Conservation (phyloP, 2,113 vertebrate genomes). For the Parotia lawesii region DNA sequence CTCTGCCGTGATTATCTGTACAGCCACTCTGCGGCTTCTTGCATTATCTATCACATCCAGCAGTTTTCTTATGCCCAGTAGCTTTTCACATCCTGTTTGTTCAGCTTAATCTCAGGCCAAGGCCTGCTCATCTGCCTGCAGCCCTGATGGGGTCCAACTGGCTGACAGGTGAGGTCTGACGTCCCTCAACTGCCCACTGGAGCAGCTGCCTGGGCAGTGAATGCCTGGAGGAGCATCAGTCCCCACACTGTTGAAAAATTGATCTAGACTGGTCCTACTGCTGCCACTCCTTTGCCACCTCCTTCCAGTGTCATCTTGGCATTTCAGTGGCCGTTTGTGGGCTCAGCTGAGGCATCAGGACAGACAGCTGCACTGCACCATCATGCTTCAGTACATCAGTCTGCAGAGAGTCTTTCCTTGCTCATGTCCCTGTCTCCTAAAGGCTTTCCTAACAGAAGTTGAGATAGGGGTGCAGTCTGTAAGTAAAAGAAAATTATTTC, state of each 20-base stretch:
- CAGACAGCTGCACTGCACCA: not conserved
- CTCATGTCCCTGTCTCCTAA: not conserved
- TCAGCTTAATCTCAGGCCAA: not conserved
- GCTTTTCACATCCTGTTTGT: not conserved
- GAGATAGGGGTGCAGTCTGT: not conserved
- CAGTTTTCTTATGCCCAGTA: not conserved
- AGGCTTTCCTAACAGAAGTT: not conserved
- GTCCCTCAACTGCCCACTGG: fast-evolving
- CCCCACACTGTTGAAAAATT: not conserved
- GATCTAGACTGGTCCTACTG: not conserved
- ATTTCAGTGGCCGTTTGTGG: not conserved
- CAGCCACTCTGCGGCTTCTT: not conserved
- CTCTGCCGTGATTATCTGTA: not conserved
- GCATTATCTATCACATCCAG: not conserved
- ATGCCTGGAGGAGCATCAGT: not conserved
- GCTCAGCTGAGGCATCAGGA: not conserved
- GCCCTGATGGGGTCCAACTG: not conserved
- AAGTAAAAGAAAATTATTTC: not conserved
- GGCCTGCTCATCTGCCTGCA: not conserved
- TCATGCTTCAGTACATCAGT: not conserved
- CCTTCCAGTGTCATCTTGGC: not conserved
- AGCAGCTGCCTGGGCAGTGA: not conserved
- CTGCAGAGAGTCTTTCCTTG: not conserved
- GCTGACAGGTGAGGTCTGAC: fast-evolving
- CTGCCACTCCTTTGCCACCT: fast-evolving